phyloP scores from a whole-genome alignment of 1,140 invertebrate species.

The Ptiloglossa arizonensis region DNA sequence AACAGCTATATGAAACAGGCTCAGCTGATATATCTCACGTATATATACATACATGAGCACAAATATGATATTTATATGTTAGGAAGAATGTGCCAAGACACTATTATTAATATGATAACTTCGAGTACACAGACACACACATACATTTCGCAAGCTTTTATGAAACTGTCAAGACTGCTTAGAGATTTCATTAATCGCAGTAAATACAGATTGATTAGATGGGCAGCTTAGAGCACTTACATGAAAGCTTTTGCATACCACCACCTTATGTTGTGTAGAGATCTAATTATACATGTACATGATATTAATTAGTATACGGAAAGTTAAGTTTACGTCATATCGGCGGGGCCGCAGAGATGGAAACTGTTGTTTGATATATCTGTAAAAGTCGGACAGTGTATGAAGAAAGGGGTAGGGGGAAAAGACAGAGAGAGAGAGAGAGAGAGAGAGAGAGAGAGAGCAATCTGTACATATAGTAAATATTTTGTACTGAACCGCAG shows the following conservation, averaged over 20 bases:
- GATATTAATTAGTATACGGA: conserved; percentile 39
- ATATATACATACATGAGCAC: conserved; percentile 47
- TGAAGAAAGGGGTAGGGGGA: neutral
- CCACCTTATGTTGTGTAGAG: conserved; percentile 44
- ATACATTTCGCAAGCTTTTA: conserved; percentile 52
- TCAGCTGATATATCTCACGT: neutral
- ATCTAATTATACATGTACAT: conserved; percentile 49
- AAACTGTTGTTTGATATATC: conserved; percentile 13
- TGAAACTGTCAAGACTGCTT: conserved; percentile 57
- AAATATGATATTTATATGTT: conserved; percentile 49
- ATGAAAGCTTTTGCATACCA: conserved; percentile 39
- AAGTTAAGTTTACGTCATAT: conserved; percentile 17
- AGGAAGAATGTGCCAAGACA: conserved; percentile 61
- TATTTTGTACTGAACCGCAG: conserved; percentile 58
- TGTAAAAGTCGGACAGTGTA: neutral
- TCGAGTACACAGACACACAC: conserved; percentile 52
- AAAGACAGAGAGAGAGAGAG: conserved; percentile 1
- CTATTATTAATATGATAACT: conserved; percentile 66
- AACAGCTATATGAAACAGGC: neutral
- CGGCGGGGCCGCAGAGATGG: neutral
- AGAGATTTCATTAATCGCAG: conserved; percentile 27
- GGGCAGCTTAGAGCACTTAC: conserved; percentile 42
- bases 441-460: neutral
- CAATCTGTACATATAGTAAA: conserved; percentile 61
- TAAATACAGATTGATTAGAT: conserved; percentile 23